Percentiles rank a stretch among this genome's conserved stretches.
These are phyloP conservation scores for Galeopterus variegatus DNA, from an alignment of 2,113 vertebrate species.

Conservation along the genomic window DNA sequence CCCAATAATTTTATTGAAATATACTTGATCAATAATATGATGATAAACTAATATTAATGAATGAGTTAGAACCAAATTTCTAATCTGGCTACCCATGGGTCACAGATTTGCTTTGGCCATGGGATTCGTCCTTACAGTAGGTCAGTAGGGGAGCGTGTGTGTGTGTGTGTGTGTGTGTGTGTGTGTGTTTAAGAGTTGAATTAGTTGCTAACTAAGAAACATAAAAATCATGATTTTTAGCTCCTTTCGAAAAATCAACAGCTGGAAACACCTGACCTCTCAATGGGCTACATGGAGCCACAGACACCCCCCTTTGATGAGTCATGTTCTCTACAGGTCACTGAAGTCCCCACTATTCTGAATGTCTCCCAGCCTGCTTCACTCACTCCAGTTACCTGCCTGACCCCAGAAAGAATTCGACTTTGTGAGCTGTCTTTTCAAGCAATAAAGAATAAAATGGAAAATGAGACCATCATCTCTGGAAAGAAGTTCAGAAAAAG, in stretches of 20 bases:
- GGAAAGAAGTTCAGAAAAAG: background rate
- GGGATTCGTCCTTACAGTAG: background rate
- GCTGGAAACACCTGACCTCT: background rate
- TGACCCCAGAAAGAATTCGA: background rate
- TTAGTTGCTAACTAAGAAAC: slow-evolving; percentile 32
- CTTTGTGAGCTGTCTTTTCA: background rate
- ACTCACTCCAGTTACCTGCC: background rate
- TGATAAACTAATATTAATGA: slow-evolving; percentile 49
- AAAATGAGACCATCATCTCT: background rate
- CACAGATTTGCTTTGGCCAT: background rate
- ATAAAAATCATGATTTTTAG: background rate
- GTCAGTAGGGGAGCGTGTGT: no score
- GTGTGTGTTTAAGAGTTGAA: background rate
- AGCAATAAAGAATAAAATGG: background rate
- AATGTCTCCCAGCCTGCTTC: background rate
- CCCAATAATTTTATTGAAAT: background rate
- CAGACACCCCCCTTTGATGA: background rate
- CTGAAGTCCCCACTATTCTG: background rate
- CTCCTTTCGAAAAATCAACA: slow-evolving; percentile 14
- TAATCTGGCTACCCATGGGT: background rate
- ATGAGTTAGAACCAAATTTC: slow-evolving; percentile 43
- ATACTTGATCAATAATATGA: background rate
- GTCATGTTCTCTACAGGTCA: background rate
- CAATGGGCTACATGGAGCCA: background rate
- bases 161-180: background rate